phyloP scores from a whole-genome alignment of 2,113 vertebrate species.

The Nothoprocta pentlandii region DNA sequence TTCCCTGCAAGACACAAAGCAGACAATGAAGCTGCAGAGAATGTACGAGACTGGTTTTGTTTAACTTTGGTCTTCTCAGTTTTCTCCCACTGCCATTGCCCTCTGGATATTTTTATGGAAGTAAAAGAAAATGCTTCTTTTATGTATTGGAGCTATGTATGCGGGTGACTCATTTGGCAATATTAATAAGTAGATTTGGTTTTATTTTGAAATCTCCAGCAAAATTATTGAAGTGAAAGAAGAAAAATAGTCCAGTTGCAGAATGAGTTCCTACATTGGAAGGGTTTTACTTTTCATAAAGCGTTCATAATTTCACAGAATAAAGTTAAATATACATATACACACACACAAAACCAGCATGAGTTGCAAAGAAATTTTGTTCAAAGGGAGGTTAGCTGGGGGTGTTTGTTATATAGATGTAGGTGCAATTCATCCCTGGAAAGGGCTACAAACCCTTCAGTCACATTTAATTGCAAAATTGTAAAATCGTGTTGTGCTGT shows the following conservation, averaged over 20 bases:
- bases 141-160: neutral
- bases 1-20: neutral
- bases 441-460: neutral
- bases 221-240: neutral
- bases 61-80: constrained; percentile 59
- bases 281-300: neutral
- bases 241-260: neutral
- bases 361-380: neutral
- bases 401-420: neutral
- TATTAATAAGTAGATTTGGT: neutral
- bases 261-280: fast-evolving
- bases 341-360: neutral
- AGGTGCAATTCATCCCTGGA: neutral
- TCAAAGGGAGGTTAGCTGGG: neutral
- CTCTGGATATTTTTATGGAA: constrained; percentile 61
- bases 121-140: constrained; percentile 42
- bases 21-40: constrained; percentile 56
- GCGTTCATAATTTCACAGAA: constrained; percentile 4
- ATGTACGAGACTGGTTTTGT: constrained; percentile 27
- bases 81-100: constrained; percentile 47
- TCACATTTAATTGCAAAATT: fast-evolving
- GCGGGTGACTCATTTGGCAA: constrained; percentile 29
- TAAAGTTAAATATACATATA: neutral
- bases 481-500: neutral
- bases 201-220: constrained; percentile 36